Evolutionary conservation across 2,113 vertebrate species (phyloP), one percentile per base, ranked within the genome.

Genomic region (Leptobrachium ailaonicum): DNA sequence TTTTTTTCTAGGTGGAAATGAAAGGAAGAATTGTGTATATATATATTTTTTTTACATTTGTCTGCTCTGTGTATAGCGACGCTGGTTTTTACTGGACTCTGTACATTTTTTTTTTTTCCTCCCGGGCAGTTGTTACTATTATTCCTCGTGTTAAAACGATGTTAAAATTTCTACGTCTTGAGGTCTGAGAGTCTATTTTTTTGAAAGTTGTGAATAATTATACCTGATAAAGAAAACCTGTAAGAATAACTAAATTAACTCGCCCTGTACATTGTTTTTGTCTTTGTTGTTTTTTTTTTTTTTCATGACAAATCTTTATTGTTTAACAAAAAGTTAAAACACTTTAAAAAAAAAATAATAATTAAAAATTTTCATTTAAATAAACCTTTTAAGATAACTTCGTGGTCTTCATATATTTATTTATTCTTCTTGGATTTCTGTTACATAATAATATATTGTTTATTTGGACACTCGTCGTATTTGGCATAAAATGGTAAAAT

Each of bases 311-410:
- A 87, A 90, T 75, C 83, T 88, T 87, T 91, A 78, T 92, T 92
- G 89, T 92, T 91, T 91, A 91, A 92, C 87, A 88, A 90, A 89
- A 82, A 53, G 7, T 45, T 2, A 47, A 72, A 73, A 85, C 83
- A 72, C 90, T 90, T 93, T 93, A 91, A 91, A 92, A 91, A 93
- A 93, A 93, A 78, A 77, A 54, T 66, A 53, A 43, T 92, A 91
- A 32, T 32, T 32, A 93, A 92, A 91, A 75, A 92, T 90, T 92
- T 91, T 91, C 92, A 92, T 93, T 93, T 92, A 92, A 93, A 91
- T 90, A 92, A 91, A 93, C 47, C 20, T 50, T 50, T 50, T 5
- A 50, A 50, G 8, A 50, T 50, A 50, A 50, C 20, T 32, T 32
- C 20, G 20, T 32, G 20, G 20, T 32, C 20, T 32, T 32, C 20